Percentiles rank a stretch among this genome's conserved stretches.
Evolutionary conservation across 2,888 invertebrate species (phyloP).

Genomic region (Apamea anceps): DNA sequence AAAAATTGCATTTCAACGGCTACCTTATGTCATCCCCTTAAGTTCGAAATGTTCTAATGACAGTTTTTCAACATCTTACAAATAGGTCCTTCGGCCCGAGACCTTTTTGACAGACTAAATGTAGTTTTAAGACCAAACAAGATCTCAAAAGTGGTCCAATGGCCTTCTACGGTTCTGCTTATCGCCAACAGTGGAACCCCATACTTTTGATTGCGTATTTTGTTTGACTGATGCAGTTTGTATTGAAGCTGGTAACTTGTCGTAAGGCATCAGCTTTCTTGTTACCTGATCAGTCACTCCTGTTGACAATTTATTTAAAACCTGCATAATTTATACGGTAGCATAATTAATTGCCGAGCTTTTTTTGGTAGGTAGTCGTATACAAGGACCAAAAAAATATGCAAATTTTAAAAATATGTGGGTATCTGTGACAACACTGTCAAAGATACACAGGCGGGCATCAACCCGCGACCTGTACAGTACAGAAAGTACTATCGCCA

Average conservation of each 20-base stretch:
- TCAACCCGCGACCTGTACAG: no score
- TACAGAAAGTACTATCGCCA: no score
- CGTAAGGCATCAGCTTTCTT: conserved; percentile 47
- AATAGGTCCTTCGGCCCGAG: not conserved
- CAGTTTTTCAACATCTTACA: not conserved
- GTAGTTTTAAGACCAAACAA: not conserved
- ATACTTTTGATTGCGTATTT: conserved; percentile 31
- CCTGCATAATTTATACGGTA: conserved; percentile 20
- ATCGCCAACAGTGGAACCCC: conserved; percentile 37
- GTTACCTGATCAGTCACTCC: conserved; percentile 47
- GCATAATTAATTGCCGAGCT: conserved; percentile 41
- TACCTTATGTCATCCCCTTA: no score
- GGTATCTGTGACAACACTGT: not conserved
- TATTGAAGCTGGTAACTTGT: conserved; percentile 36
- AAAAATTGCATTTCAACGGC: no score
- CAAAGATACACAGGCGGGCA: not conserved
- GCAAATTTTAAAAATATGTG: not conserved
- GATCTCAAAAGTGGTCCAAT: no score
- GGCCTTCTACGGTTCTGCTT: not conserved
- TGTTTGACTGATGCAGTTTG: conserved; percentile 37
- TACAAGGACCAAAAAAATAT: not conserved
- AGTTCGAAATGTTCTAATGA: no score
- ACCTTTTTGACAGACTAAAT: not conserved
- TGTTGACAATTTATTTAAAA: conserved; percentile 49
- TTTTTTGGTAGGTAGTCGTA: conserved; percentile 1